Evolutionary conservation across 1,140 invertebrate species (phyloP).

Genomic region (Rhynchophorus ferrugineus): DNA sequence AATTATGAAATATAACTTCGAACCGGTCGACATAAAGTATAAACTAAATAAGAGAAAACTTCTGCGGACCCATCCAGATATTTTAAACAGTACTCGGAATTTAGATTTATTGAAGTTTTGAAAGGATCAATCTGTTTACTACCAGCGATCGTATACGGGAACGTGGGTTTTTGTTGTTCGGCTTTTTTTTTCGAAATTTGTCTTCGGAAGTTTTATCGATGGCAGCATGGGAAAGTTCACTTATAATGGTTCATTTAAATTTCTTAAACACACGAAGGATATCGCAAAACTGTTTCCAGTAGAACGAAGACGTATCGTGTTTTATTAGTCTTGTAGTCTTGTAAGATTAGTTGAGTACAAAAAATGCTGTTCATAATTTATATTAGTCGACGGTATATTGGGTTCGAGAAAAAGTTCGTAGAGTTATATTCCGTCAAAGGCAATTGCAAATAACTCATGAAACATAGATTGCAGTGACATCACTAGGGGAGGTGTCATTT

Average conservation of each 20-base stretch:
- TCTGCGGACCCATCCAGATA: constrained; percentile 10
- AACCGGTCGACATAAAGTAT: constrained; percentile 24
- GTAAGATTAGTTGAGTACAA: too few relatives aligned
- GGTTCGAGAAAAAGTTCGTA: too few relatives aligned
- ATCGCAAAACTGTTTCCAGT: too few relatives aligned
- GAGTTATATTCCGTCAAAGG: too few relatives aligned
- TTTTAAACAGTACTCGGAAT: constrained; percentile 23
- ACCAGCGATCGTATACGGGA: constrained; percentile 12
- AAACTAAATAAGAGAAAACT: constrained; percentile 18
- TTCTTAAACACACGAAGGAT: neutral
- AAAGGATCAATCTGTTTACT: constrained; percentile 23
- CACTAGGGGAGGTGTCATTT: too few relatives aligned
- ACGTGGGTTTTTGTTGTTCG: constrained; percentile 3
- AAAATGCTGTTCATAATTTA: too few relatives aligned
- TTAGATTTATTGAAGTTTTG: constrained; percentile 28
- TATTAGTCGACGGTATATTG: too few relatives aligned
- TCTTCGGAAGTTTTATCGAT: constrained; percentile 8
- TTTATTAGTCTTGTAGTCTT: too few relatives aligned
- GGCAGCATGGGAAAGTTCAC: neutral
- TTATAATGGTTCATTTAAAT: neutral
- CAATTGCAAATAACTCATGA: too few relatives aligned
- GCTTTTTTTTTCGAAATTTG: constrained; percentile 13
- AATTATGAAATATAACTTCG: constrained; percentile 32
- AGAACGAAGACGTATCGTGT: too few relatives aligned
- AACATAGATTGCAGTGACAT: too few relatives aligned